Evolutionary conservation across 2,797 vertebrate species (phyloP), one percentile per base, ranked within the genome.

Genomic region (Sebastes miniatus): DNA sequence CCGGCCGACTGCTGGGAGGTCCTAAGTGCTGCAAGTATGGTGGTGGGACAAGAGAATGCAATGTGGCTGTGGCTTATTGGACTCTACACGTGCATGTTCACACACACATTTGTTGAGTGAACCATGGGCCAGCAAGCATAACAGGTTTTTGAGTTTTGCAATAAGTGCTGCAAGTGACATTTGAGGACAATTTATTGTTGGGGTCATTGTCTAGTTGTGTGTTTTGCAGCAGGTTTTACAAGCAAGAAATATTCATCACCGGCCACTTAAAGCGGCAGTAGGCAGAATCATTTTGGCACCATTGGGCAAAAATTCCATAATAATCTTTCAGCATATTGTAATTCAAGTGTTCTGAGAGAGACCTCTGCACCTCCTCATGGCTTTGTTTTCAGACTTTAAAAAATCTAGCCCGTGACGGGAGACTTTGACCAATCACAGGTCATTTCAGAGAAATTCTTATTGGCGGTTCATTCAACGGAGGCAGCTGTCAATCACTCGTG

Each of bases 121-220:
- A 64, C 67, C 65, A 56, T 11, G 12, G 70, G 32, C 47, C 58
- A 81, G 73, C 92, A 66, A 74, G 87, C 22, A 3, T 6, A 84
- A 90, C 90, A 85, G 90, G 91, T 92, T 92, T 81, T 13, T 18
- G 50, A 1, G 76, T 74, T 88, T 90, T 77, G 76, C 54, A 81
- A 77, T 69, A 4, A 52, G n/a, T 8, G 36, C 34, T 52, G 71
- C 29, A 72, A 68, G 47, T 71, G 56, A 76, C 65, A 20, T 81
- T 22, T 79, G 52, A 72, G 22, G 16, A 52, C 29, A 61, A 58
- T 57, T 43, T 7, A 32, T 67, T 82, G 81, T 27, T 43, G 18
- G 36, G 29, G 27, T 83, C 27, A 18, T 70, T 69, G 47, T 83
- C 22, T 72, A 4, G 16, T 64, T 85, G 39, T 78, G 76, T 76